Conservation (phyloP, 2,113 vertebrate species). For the Acrocephalus kingi region DNA sequence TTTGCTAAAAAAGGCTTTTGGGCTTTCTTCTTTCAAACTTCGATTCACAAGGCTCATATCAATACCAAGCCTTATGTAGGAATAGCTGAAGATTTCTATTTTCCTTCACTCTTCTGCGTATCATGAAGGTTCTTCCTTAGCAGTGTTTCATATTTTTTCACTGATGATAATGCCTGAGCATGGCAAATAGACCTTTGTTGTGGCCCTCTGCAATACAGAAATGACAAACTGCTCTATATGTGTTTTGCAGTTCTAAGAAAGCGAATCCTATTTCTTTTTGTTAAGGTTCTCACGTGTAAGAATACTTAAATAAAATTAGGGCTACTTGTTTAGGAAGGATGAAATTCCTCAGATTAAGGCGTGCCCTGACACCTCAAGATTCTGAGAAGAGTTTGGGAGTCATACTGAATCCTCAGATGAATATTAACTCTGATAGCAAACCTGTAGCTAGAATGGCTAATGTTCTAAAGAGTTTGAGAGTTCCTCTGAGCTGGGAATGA, state of each 20-base stretch:
- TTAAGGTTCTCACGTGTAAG: background rate
- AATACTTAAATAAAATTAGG: background rate
- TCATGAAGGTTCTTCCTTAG: background rate
- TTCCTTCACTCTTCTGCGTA: background rate
- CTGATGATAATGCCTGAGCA: background rate
- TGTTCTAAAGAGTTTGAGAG: background rate
- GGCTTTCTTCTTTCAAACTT: background rate
- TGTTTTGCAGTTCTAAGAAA: background rate
- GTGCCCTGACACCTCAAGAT: background rate
- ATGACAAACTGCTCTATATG: background rate
- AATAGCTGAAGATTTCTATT: background rate
- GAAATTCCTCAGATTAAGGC: background rate
- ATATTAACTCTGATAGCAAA: background rate
- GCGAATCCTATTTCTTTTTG: background rate
- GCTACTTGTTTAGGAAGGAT: background rate
- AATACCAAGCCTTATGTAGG: background rate
- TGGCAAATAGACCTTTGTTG: background rate
- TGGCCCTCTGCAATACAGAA: background rate
- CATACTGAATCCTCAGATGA: background rate
- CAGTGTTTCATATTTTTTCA: background rate
- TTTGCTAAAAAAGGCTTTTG: background rate
- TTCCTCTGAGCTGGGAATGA: background rate
- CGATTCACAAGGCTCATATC: conserved; percentile 32
- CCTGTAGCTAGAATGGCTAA: background rate
- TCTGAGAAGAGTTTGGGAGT: background rate